phyloP scores from a whole-genome alignment of 2,888 invertebrate genomes.

The Parapristionchus giblindavisi region DNA sequence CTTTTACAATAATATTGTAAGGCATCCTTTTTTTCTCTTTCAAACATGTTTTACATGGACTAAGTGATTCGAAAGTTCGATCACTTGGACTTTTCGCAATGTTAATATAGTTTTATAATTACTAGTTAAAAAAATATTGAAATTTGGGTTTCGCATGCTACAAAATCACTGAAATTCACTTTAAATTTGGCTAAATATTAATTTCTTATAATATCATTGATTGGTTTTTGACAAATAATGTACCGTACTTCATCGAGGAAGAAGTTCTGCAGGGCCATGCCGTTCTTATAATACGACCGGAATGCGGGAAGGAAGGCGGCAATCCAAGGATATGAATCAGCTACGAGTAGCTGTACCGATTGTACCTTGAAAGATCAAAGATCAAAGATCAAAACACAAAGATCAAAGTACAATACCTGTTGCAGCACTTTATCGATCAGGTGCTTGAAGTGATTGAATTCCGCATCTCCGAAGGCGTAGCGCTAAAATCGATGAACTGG shows the following conservation, averaged over 20 bases:
- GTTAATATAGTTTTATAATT: too few relatives aligned
- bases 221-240: not conserved
- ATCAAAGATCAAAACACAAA: too few relatives aligned
- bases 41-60: too few relatives aligned
- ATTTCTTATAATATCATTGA: not conserved
- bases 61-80: too few relatives aligned
- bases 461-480: slow-evolving; percentile 55
- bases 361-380: slow-evolving; percentile 18
- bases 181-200: too few relatives aligned
- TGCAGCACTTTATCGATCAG: slow-evolving; percentile 55
- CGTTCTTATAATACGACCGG: slow-evolving; percentile 46
- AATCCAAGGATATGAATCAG: slow-evolving; percentile 50
- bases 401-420: slow-evolving; percentile 42
- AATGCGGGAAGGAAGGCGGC: slow-evolving; percentile 52
- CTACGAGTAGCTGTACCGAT: slow-evolving; percentile 42
- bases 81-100: too few relatives aligned
- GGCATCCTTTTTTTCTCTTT: too few relatives aligned
- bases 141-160: too few relatives aligned
- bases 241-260: slow-evolving; percentile 39
- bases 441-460: slow-evolving; percentile 57
- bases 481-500: not conserved
- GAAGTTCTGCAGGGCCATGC: slow-evolving; percentile 53
- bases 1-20: too few relatives aligned
- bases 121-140: too few relatives aligned
- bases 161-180: too few relatives aligned